These are phyloP conservation scores for Megamerina dolium DNA, from an alignment of 2,888 invertebrate genomes.

Conservation along the genomic window DNA sequence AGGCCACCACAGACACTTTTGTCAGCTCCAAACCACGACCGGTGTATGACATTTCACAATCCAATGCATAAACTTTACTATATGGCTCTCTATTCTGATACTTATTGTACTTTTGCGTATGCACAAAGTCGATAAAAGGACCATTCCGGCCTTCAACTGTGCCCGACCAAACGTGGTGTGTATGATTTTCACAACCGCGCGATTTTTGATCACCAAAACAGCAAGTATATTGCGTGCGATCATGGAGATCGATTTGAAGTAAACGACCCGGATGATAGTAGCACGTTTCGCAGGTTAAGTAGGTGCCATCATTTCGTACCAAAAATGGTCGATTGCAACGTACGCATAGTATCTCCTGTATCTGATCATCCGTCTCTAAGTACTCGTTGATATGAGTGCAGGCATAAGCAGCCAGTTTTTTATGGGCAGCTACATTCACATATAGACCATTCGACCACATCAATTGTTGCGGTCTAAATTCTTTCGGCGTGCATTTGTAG, in stretches of 20 bases:
- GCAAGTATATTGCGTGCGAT: constrained; percentile 54
- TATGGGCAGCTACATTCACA: too few species aligned
- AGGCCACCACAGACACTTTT: constrained; percentile 75
- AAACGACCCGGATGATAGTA: constrained; percentile 84
- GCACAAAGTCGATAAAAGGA: constrained; percentile 62
- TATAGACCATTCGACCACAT: too few species aligned
- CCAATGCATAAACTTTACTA: constrained; percentile 67
- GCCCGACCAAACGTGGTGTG: constrained; percentile 74
- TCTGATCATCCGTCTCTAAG: constrained; percentile 41
- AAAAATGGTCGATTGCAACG: constrained; percentile 69
- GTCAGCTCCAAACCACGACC: constrained; percentile 79
- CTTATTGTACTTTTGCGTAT: constrained; percentile 51
- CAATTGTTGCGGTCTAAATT: constrained; percentile 43
- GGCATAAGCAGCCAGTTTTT: constrained; percentile 24
- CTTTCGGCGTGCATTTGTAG: constrained; percentile 55
- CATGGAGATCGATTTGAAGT: constrained; percentile 49
- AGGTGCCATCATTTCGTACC: constrained; percentile 65
- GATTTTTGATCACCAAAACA: constrained; percentile 53
- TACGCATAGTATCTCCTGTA: constrained; percentile 58
- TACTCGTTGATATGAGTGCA: constrained; percentile 25
- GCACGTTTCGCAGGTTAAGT: constrained; percentile 69
- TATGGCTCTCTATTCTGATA: not conserved
- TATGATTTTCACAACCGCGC: constrained; percentile 61
- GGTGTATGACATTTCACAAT: constrained; percentile 97
- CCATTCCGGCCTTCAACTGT: constrained; percentile 65